Evolutionary conservation across 2,797 vertebrate species (phyloP).

Genomic region (Ara ararauna): DNA sequence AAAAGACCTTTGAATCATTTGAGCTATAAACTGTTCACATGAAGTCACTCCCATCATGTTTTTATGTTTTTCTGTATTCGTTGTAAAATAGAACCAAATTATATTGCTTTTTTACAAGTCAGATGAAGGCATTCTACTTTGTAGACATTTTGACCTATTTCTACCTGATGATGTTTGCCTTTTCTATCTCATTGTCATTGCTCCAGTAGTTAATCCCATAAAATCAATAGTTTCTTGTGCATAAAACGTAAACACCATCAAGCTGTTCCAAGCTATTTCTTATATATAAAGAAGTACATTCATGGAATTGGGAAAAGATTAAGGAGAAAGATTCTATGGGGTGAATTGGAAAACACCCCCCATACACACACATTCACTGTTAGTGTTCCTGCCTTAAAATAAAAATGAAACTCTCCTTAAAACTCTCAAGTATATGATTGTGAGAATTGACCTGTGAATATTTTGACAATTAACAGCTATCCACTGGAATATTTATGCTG

Average conservation of each 20-base stretch:
- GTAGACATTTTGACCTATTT: conserved; percentile 35
- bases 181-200: conserved; percentile 33
- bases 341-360: neutral
- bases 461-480: neutral
- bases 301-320: neutral
- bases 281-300: neutral
- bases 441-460: neutral
- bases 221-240: conserved; percentile 38
- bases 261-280: neutral
- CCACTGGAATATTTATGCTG: neutral
- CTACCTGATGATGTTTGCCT: conserved; percentile 47
- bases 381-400: neutral
- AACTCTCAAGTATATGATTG: neutral
- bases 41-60: conserved; percentile 10
- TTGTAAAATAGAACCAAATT: neutral
- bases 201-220: conserved; percentile 44
- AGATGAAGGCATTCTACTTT: conserved; percentile 18
- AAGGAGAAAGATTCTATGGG: neutral
- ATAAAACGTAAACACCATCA: conserved; percentile 34
- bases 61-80: conserved; percentile 49
- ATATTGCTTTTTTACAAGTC: neutral
- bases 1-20: neutral
- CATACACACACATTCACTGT: neutral
- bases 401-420: neutral
- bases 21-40: conserved; percentile 21